Evolutionary conservation across 2,797 vertebrate species (phyloP).

Genomic region (Urocyon cinereoargenteus): DNA sequence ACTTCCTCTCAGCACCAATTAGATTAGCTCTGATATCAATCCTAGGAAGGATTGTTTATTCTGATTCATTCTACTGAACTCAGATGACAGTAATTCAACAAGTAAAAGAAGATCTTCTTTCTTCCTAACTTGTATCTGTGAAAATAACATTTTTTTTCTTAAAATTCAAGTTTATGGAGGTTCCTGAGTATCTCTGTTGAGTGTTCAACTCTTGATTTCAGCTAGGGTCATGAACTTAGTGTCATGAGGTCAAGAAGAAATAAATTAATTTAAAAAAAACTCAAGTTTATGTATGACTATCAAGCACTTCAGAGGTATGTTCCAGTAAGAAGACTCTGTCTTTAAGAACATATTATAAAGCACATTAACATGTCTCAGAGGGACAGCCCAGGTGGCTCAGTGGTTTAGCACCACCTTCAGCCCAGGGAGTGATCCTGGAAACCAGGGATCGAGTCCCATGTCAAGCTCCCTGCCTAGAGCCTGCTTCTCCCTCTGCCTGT

Average conservation of each 20-base stretch:
- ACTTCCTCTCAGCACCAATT: not conserved
- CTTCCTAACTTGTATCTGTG: not conserved
- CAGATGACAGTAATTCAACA: not conserved
- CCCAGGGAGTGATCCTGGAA: too few species aligned
- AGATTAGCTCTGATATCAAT: not conserved
- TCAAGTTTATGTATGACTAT: not conserved
- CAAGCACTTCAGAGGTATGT: not conserved
- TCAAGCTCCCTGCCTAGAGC: too few species aligned
- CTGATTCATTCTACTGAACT: not conserved
- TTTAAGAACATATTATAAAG: not conserved
- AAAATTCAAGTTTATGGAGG: not conserved
- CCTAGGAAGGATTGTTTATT: not conserved
- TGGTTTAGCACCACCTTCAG: too few species aligned
- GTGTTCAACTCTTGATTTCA: not conserved
- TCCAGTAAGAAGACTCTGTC: not conserved
- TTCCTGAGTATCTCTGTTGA: not conserved
- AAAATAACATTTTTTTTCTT: not conserved
- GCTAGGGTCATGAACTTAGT: not conserved
- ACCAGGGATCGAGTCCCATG: too few species aligned
- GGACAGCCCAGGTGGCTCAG: too few species aligned
- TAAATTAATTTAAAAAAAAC: not conserved
- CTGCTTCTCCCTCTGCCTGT: too few species aligned
- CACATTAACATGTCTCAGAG: not conserved
- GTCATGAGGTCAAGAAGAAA: too few species aligned
- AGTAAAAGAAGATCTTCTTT: not conserved